Evolutionary conservation across 2,113 vertebrate genomes (phyloP).

Genomic region (Neolamprologus sp.): DNA sequence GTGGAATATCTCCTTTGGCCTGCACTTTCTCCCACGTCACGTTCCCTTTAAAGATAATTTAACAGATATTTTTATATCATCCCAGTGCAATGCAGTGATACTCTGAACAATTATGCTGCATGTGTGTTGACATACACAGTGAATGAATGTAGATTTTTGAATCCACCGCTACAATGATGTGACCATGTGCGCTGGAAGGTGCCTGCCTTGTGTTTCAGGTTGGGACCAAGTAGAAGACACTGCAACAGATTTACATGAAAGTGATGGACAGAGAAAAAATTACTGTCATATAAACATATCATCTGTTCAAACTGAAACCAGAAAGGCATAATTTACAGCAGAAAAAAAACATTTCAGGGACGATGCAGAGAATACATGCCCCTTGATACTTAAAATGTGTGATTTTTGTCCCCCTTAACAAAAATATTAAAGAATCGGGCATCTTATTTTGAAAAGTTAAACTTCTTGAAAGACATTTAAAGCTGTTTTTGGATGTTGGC

Average conservation of each 20-base stretch:
- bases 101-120: neutral
- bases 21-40: slow-evolving; percentile 81
- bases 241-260: slow-evolving; percentile 32
- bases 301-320: neutral
- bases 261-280: neutral
- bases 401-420: neutral
- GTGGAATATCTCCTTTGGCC: slow-evolving; percentile 74
- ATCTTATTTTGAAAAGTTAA: neutral
- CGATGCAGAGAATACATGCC: neutral
- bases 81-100: too few species aligned
- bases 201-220: slow-evolving; percentile 71
- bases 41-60: slow-evolving; percentile 53
- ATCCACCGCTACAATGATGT: slow-evolving; percentile 72
- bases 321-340: neutral
- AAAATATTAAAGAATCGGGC: neutral
- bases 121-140: neutral
- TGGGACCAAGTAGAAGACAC: slow-evolving; percentile 81
- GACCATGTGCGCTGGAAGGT: slow-evolving; percentile 82
- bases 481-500: neutral
- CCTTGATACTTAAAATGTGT: neutral
- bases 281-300: neutral
- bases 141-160: slow-evolving; percentile 80
- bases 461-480: neutral
- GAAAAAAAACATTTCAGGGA: neutral
- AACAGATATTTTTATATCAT: neutral